These are phyloP conservation scores for Macrophya annulata DNA, from an alignment of 2,888 invertebrate genomes.

Conservation along the genomic window DNA sequence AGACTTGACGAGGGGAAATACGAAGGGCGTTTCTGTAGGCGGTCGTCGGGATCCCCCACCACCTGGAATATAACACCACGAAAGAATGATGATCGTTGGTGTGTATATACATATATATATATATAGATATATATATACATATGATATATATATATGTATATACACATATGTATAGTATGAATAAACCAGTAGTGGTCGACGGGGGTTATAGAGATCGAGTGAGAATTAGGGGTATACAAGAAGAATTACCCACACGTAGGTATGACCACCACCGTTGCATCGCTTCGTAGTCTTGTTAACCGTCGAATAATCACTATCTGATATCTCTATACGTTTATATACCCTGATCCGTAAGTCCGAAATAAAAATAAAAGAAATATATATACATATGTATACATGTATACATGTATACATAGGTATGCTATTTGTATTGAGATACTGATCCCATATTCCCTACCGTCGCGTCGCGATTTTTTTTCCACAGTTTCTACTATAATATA, in stretches of 20 bases:
- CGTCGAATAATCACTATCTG: constrained; percentile 24
- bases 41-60: constrained; percentile 73
- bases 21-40: constrained; percentile 79
- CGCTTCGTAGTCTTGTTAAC: constrained; percentile 2
- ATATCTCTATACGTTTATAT: not conserved
- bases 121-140: not conserved
- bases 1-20: constrained; percentile 64
- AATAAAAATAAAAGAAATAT: too few relatives aligned
- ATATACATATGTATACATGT: too few relatives aligned
- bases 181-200: not conserved
- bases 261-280: not conserved
- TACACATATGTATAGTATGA: not conserved
- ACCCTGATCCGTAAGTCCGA: too few relatives aligned
- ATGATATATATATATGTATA: constrained; percentile 59
- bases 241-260: constrained; percentile 23
- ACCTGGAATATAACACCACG: constrained; percentile 62
- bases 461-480: not conserved
- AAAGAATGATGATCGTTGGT: constrained; percentile 61
- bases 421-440: too few relatives aligned
- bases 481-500: too few relatives aligned
- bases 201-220: too few relatives aligned
- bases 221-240: constrained; percentile 25
- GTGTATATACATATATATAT: constrained; percentile 51
- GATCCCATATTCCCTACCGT: not conserved
- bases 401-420: too few relatives aligned